Conservation (phyloP, 2,888 invertebrate genomes). For the Slavum lentiscoides region DNA sequence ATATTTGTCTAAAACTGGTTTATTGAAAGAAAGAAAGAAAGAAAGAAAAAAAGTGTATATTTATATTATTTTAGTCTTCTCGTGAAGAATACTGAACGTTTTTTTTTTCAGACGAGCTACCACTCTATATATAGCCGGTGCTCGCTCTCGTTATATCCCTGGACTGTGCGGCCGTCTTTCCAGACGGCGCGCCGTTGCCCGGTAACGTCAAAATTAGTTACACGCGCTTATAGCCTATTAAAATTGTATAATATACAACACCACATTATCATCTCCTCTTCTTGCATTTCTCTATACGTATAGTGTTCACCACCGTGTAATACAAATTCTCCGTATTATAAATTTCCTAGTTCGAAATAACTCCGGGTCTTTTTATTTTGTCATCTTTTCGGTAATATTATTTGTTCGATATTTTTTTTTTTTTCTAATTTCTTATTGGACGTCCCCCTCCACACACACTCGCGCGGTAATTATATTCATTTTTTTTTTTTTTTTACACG, state of each 20-base stretch:
- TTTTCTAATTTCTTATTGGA: no score
- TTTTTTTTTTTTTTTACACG: no score
- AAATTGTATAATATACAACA: not conserved
- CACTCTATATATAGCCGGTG: slow-evolving; percentile 28
- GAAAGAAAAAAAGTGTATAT: not conserved
- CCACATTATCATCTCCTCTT: not conserved
- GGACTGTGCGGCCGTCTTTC: not conserved
- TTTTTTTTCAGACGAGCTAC: slow-evolving; percentile 30
- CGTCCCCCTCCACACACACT: no score
- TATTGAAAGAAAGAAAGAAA: slow-evolving; percentile 15
- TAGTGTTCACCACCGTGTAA: not conserved
- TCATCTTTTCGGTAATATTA: no score
- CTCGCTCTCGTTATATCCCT: slow-evolving; percentile 10
- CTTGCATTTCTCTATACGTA: not conserved
- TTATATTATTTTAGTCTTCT: not conserved
- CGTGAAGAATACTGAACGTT: not conserved
- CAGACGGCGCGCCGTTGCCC: not conserved
- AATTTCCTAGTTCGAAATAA: no score
- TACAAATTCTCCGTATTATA: not conserved
- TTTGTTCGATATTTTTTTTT: no score
- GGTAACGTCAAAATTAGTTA: slow-evolving; percentile 34
- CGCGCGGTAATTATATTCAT: no score
- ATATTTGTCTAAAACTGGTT: slow-evolving; percentile 38
- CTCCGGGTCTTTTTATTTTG: no score
- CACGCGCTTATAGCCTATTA: slow-evolving; percentile 1